A percentile compares a stretch with the other conserved stretches of the same genome.
These are phyloP conservation scores for Alcedo atthis DNA, from an alignment of 2,797 vertebrate genomes.

Conservation along the genomic window DNA sequence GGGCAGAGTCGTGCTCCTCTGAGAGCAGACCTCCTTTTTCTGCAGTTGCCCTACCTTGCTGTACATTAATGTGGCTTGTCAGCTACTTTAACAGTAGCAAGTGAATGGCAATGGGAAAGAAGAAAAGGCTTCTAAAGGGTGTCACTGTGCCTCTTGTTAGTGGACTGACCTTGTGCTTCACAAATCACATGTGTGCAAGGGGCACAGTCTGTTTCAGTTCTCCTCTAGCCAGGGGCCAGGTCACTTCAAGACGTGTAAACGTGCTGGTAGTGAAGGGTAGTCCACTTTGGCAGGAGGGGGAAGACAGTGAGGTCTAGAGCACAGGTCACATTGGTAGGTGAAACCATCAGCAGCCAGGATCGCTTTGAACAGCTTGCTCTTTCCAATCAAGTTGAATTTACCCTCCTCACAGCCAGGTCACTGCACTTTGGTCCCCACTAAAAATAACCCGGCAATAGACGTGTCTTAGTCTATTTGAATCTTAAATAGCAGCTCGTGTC, in stretches of 20 bases:
- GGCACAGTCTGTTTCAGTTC: background rate
- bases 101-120: background rate
- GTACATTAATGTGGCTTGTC: background rate
- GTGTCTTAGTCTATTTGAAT: background rate
- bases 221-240: conserved; percentile 17
- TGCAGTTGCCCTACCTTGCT: background rate
- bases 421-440: conserved; percentile 11
- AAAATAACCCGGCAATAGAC: background rate
- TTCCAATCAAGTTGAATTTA: background rate
- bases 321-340: background rate
- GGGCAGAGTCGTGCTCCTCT: background rate
- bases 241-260: conserved; percentile 1
- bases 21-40: background rate
- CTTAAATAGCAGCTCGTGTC: background rate
- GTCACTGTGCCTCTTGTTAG: background rate
- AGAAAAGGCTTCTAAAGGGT: background rate
- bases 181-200: background rate
- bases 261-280: background rate
- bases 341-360: background rate
- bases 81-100: background rate
- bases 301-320: background rate
- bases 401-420: background rate
- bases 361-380: background rate
- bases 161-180: background rate
- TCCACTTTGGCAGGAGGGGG: background rate